Percentiles rank a stretch among this genome's conserved stretches.
Conservation (phyloP, 2,888 invertebrate species). For the Volucella bombylans region DNA sequence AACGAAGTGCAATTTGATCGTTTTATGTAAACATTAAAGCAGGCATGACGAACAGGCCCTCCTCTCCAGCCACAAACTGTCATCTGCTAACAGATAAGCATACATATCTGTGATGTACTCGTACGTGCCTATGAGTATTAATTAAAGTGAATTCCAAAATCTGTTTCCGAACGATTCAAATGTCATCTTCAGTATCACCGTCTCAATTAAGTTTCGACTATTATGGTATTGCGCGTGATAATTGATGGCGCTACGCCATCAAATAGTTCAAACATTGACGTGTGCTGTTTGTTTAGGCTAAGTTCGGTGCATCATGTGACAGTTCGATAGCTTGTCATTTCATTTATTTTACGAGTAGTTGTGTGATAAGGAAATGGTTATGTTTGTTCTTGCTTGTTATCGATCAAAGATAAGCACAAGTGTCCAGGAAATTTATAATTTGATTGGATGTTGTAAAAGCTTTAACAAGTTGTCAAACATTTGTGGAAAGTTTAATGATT, state of each 20-base stretch:
- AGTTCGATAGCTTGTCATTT: conserved; percentile 10
- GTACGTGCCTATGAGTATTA: too few species aligned
- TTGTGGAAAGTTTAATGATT: conserved; percentile 2
- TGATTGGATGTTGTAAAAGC: conserved; percentile 2
- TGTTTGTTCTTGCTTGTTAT: conserved; percentile 18
- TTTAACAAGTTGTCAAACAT: conserved; percentile 13
- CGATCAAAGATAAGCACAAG: not conserved
- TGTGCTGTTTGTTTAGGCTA: not conserved
- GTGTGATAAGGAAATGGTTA: conserved; percentile 15
- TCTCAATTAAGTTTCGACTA: too few species aligned
- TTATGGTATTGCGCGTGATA: not conserved
- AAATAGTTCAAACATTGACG: not conserved
- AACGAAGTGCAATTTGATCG: conserved; percentile 56
- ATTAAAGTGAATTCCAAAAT: too few species aligned
- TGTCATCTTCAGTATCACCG: too few species aligned
- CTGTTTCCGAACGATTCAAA: too few species aligned
- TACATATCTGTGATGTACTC: too few species aligned
- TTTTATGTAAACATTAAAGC: conserved; percentile 49
- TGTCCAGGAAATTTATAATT: conserved; percentile 32
- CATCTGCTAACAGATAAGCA: not conserved
- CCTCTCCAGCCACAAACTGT: not conserved
- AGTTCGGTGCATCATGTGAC: conserved; percentile 28
- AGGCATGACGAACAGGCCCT: conserved; percentile 30
- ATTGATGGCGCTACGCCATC: conserved; percentile 14
- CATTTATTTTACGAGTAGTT: conserved; percentile 11